A percentile compares a stretch with the other conserved stretches of the same genome.
These are phyloP conservation scores for Patella pellucida DNA, from an alignment of 2,888 invertebrate species.

Conservation along the genomic window DNA sequence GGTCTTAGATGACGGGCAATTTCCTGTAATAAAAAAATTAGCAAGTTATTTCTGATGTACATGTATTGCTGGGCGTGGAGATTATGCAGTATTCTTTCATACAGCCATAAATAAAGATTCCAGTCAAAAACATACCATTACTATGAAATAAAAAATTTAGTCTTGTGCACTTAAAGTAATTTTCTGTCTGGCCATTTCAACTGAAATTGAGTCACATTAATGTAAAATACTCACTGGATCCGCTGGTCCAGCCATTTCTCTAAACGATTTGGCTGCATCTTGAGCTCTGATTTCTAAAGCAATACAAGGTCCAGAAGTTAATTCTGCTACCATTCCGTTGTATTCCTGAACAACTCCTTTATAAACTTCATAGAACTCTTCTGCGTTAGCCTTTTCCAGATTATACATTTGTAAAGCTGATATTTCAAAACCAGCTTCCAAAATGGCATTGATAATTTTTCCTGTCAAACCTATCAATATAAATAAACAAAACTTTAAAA, in stretches of 20 bases:
- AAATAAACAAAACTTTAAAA: neutral
- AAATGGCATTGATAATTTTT: slow-evolving; percentile 80
- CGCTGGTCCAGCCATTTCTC: slow-evolving; percentile 87
- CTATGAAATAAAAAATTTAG: too few relatives aligned
- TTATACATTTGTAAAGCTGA: slow-evolving; percentile 82
- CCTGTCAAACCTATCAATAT: slow-evolving; percentile 74
- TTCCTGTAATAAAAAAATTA: slow-evolving; percentile 75
- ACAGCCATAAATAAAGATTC: too few relatives aligned
- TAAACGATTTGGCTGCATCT: slow-evolving; percentile 75
- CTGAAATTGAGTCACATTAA: too few relatives aligned
- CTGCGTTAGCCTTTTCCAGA: slow-evolving; percentile 85
- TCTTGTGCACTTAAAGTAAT: too few relatives aligned
- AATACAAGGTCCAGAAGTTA: slow-evolving; percentile 87
- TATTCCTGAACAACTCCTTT: slow-evolving; percentile 79
- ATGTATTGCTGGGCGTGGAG: too few relatives aligned
- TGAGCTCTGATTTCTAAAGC: slow-evolving; percentile 81
- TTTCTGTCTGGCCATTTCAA: too few relatives aligned
- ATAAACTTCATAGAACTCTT: slow-evolving; percentile 93
- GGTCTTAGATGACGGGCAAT: slow-evolving; percentile 88
- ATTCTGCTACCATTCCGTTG: slow-evolving; percentile 81
- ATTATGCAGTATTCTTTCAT: too few relatives aligned
- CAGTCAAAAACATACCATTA: too few relatives aligned
- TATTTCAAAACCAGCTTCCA: slow-evolving; percentile 83
- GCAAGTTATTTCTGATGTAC: too few relatives aligned
- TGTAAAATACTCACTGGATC: slow-evolving; percentile 81